Percentiles rank a stretch among this genome's conserved stretches.
Evolutionary conservation across 1,140 invertebrate species (phyloP).

Genomic region (Leguminivora glycinivorella): DNA sequence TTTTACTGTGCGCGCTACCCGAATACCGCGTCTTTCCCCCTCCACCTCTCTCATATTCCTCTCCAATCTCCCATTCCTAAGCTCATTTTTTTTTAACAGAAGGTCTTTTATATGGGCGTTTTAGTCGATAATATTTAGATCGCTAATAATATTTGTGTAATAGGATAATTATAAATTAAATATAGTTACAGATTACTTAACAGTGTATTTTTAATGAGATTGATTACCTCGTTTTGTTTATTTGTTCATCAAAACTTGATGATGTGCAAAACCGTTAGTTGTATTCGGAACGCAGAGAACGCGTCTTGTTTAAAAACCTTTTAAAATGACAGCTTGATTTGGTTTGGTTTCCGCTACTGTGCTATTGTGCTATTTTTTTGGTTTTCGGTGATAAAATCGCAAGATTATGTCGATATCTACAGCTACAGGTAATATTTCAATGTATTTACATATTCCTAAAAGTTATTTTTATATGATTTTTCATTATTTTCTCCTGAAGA

Average conservation of each 20-base stretch:
- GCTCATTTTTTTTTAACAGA: conserved; percentile 40
- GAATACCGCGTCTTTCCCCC: conserved; percentile 55
- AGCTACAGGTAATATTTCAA: conserved; percentile 66
- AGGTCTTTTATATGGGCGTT: conserved; percentile 39
- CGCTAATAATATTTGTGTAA: neutral
- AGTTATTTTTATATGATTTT: conserved; percentile 40
- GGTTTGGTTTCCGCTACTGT: conserved; percentile 78
- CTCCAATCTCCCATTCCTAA: conserved; percentile 44
- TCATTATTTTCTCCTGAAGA: conserved; percentile 57
- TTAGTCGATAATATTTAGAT: conserved; percentile 4
- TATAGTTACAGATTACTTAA: neutral
- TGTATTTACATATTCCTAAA: conserved; percentile 39
- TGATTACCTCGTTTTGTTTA: neutral
- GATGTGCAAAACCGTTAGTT: conserved; percentile 1
- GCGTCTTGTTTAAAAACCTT: conserved; percentile 57
- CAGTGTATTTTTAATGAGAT: neutral
- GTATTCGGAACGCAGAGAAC: conserved; percentile 37
- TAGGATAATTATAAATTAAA: neutral
- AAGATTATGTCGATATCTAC: conserved; percentile 75
- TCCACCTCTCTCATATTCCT: conserved; percentile 38
- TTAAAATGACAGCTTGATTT: conserved; percentile 78
- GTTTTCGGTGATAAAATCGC: conserved; percentile 63
- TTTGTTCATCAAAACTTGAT: neutral
- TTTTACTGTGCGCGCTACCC: conserved; percentile 32
- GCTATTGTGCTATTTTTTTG: conserved; percentile 76